Conservation (phyloP, 2,797 vertebrate genomes). For the Chelidonichthys spinosus region DNA sequence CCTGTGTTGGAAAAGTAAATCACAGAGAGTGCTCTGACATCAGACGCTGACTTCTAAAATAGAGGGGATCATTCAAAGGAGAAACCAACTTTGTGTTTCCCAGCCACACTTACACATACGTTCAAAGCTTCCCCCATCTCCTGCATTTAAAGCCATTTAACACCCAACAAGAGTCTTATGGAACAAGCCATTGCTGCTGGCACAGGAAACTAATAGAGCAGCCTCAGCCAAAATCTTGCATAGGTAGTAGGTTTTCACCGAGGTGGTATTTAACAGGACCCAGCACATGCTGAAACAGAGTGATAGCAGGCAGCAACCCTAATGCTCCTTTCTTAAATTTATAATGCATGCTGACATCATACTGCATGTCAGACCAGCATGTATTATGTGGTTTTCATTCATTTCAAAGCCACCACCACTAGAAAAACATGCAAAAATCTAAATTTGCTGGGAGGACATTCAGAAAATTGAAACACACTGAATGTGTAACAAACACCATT, state of each 20-base stretch:
- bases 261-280: conserved; percentile 1
- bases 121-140: neutral
- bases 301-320: neutral
- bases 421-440: neutral
- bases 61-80: conserved; percentile 53
- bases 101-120: neutral
- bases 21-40: conserved; percentile 63
- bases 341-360: conserved; percentile 1
- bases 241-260: conserved; percentile 4
- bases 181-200: conserved; percentile 20
- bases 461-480: neutral
- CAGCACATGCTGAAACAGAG: neutral
- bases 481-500: neutral
- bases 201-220: conserved; percentile 3
- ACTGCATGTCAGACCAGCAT: neutral
- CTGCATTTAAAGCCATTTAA: conserved; percentile 18
- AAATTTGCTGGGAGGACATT: neutral
- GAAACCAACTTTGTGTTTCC: conserved; percentile 17
- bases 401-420: conserved; percentile 15
- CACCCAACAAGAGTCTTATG: neutral
- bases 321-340: neutral
- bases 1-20: conserved; percentile 61
- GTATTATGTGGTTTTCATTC: conserved; percentile 24
- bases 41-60: conserved; percentile 50
- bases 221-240: neutral